phyloP scores from a whole-genome alignment of 2,888 invertebrate species.

The Stenotaenia linearis region DNA sequence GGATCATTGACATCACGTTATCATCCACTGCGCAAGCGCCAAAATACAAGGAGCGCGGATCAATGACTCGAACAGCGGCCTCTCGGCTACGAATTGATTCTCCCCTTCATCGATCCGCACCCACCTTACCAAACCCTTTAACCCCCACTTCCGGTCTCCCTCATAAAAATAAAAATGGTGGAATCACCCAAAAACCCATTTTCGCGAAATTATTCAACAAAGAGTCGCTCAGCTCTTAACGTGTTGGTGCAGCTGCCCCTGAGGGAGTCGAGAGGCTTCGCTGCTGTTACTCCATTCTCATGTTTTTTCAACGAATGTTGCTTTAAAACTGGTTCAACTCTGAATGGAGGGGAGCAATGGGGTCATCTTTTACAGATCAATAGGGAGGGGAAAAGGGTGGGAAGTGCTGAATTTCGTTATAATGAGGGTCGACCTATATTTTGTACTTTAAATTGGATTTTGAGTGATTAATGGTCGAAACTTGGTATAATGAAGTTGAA shows the following conservation, averaged over 20 bases:
- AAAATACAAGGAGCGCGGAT: background rate
- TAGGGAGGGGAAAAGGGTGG: no score
- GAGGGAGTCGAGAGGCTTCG: background rate
- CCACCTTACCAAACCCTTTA: background rate
- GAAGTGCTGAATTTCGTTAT: no score
- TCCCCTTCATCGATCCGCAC: background rate
- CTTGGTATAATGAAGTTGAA: no score
- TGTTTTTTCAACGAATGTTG: slow-evolving; percentile 19
- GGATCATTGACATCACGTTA: background rate
- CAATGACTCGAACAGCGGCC: background rate
- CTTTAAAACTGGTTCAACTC: background rate
- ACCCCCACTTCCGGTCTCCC: background rate
- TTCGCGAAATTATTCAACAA: no score
- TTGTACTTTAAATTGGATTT: no score
- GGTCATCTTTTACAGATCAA: background rate
- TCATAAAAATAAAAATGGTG: no score
- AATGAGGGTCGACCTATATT: no score
- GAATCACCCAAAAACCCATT: no score
- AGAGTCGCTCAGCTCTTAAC: no score
- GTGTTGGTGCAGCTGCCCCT: no score
- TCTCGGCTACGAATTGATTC: background rate
- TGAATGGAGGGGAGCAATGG: background rate
- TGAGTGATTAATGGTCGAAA: no score
- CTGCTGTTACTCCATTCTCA: background rate
- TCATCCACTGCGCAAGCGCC: background rate